Evolutionary conservation across 2,797 vertebrate species (phyloP), one percentile per base, ranked within the genome.

Genomic region (Typhlichthys eigenmanni): DNA sequence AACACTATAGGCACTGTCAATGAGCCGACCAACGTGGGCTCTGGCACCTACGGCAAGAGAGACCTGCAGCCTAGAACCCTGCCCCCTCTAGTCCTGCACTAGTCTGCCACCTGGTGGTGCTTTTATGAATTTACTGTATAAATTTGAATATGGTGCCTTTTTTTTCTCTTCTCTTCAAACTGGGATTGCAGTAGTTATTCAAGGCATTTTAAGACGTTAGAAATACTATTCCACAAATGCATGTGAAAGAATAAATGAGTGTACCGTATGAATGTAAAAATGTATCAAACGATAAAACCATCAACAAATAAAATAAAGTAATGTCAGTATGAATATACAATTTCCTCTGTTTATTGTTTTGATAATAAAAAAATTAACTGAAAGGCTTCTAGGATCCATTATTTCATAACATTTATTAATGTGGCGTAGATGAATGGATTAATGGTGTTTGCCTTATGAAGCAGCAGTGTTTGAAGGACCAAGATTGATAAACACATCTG

Each of bases 31-130:
- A 92, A 97, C 0, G 95, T 98, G 64, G 96, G 95, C 8, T 92
- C 96, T n/a, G 87, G 83, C 62, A 87, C 95, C 0, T 97, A 96
- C 0, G 96, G 96, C 38, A 98, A 96, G 78, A 94, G 95, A 78
- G 92, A 92, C 62, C 64, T 85, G 1, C 79, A 38, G 34, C 34
- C 34, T 5, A 38, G 34, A 24, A 24, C 24, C 34, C 34, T 38
- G 34, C 34, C 34, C 7, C 24, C 34, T 38, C 34, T 38, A 38
- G 34, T 38, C 5, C 34, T 38, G 34, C 7, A 38, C 34, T 8
- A 5, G 5, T 38, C 5, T 7, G 32, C 32, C 32, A 5, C 32
- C 34, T 38, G 34, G 34, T 38, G 34, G 34, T 8, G 5, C 34
- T 8, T 3, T 38, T 8, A 5, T 38, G 34, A 38, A 38, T 1